Percentiles rank a stretch among this genome's conserved stretches.
Conservation (phyloP, 2,113 vertebrate species). For the Chaenogobius annularis region DNA sequence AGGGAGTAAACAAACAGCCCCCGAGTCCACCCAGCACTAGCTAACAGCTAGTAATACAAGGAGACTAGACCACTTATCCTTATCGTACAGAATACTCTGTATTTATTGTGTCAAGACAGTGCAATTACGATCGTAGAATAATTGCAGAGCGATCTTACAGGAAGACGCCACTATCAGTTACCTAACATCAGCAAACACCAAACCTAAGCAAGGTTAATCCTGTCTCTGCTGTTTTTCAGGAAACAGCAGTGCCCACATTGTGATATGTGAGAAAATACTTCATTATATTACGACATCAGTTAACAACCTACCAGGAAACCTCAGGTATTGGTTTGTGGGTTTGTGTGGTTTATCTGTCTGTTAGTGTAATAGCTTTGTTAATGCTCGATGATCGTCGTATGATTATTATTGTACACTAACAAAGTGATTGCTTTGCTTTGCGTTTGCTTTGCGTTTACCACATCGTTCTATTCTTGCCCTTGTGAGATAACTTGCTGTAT, state of each 20-base stretch:
- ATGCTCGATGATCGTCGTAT: background rate
- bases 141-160: slow-evolving; percentile 2
- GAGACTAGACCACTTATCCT: too few relatives aligned
- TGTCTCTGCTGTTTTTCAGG: background rate
- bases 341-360: slow-evolving; percentile 6
- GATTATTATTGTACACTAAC: too few relatives aligned
- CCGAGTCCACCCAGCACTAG: too few relatives aligned
- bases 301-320: background rate
- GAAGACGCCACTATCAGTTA: background rate
- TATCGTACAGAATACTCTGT: too few relatives aligned
- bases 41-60: too few relatives aligned
- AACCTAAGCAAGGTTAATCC: slow-evolving; percentile 49
- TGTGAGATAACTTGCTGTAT: too few relatives aligned
- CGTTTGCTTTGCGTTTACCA: too few relatives aligned
- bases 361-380: background rate
- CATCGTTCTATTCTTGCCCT: too few relatives aligned
- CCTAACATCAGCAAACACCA: slow-evolving; percentile 35
- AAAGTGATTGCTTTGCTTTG: too few relatives aligned
- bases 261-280: slow-evolving; percentile 13
- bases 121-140: background rate
- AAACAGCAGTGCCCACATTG: background rate
- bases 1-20: too few relatives aligned
- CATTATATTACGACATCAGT: background rate
- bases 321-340: background rate
- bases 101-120: background rate